Conservation (phyloP, 1,140 invertebrate genomes). For the Glomeris maerens region DNA sequence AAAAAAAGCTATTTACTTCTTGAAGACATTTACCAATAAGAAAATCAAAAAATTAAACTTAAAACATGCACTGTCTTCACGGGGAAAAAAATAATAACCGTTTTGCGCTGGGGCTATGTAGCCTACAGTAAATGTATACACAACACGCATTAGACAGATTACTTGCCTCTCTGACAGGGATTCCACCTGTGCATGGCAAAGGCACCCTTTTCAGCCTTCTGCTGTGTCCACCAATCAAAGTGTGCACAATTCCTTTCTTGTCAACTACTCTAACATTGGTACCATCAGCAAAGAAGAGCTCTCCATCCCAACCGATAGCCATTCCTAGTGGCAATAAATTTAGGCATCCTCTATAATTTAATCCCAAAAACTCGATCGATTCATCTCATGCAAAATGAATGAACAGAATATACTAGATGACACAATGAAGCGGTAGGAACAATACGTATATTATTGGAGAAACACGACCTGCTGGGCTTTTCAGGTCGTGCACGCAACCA, state of each 20-base stretch:
- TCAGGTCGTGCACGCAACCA: too few species aligned
- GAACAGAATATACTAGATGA: not conserved
- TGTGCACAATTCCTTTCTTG: conserved; percentile 77
- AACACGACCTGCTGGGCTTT: too few species aligned
- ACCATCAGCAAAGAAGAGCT: conserved; percentile 87
- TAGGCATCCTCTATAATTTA: too few species aligned
- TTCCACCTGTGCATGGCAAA: conserved; percentile 63
- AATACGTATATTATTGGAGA: too few species aligned
- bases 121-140: not conserved
- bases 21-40: too few species aligned
- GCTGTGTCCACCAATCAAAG: conserved; percentile 78
- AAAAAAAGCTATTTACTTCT: too few species aligned
- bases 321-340: conserved; percentile 47
- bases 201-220: conserved; percentile 84
- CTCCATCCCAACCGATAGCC: conserved; percentile 74
- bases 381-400: too few species aligned
- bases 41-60: too few species aligned
- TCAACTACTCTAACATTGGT: conserved; percentile 85
- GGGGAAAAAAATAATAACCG: too few species aligned
- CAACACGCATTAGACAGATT: not conserved
- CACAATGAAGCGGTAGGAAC: not conserved
- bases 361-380: too few species aligned
- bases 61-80: too few species aligned
- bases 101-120: too few species aligned
- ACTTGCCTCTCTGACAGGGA: conserved; percentile 47